Evolutionary conservation across 2,113 vertebrate genomes (phyloP), one percentile per base, ranked within the genome.

Genomic region (Saccopteryx leptura): DNA sequence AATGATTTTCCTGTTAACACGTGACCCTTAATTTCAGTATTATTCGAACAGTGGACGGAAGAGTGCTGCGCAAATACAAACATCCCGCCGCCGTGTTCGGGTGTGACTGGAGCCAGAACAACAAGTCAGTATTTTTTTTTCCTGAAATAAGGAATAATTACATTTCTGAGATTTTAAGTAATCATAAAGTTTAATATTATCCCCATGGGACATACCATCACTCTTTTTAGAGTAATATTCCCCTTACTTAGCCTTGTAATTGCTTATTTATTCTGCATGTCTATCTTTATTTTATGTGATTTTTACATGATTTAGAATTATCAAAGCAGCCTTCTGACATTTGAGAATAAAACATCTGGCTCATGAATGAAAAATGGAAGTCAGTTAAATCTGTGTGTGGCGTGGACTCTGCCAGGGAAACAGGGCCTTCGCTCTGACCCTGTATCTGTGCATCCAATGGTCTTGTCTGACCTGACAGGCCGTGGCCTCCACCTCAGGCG

Each of bases 31-130:
- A 39, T 98, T 98, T 97, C 98, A 99, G 99, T 96, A 99, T 99
- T 95, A 99, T 99, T 97, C 98, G 99, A 87, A 99, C 99, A 66
- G 98, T 99, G 7, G 99, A 99, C 65, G 99, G 99, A 46, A 99
- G 99, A 98, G 93, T 99, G 85, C 98, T 99, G 52, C 99, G 99
- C 95, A 99, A 99, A 95, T 99, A 99, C 98, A 99, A 99, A 96
- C 99, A 99, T 97, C 99, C 99, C 26, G 99, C 99, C 79, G 99
- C 99, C 7, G 99, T 99, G 39, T 99, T 99, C 94, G 99, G 99
- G 39, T 99, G 99, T 97, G 99, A 99, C 33, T 99, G 99, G 99
- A 99, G 99, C 97, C 99, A 99, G 97, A 99, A 99, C 96, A 99
- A 99, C 98, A 99, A 99, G 99, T 99, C 98, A 99, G 99, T 98